Evolutionary conservation across 2,113 vertebrate genomes (phyloP), one percentile per base, ranked within the genome.

Genomic region (Tetraodon nigroviridis): DNA sequence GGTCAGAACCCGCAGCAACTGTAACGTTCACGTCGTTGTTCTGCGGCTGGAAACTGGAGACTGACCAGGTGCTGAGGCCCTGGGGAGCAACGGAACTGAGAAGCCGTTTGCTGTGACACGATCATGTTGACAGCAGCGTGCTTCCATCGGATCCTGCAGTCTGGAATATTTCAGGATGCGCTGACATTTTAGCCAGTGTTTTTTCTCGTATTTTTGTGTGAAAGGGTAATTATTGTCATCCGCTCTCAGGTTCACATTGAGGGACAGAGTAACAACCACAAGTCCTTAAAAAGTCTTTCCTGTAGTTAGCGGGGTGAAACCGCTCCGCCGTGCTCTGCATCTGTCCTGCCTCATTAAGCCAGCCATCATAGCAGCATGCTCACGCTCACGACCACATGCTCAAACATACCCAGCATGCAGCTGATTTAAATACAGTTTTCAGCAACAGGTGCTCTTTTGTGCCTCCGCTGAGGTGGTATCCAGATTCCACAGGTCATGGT

Each of bases 211-310:
- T 71, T 68, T 66, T 79, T 70, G 57, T 71, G 46, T 64, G 79
- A 65, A 82, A 84, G 83, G 81, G 84, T 86, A 83, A 84, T 86
- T 83, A 74, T 78, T 73, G 71, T 74, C 64, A 72, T 41, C 53
- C 62, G 55, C 69, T 77, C 52, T 70, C 61, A 64, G 54, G 51
- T 29, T 72, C 59, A 41, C 61, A 58, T 60, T 64, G 68, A 82
- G 61, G 58, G 59, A 74, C 50, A 48, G 19, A 55, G 73, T 67
- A 67, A 62, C 73, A 80, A 56, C 72, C 58, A 57, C 75, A 55
- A 60, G 72, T 73, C 63, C 65, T 71, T 69, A 76, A 82, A 8
- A 81, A 84, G 73, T 80, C 69, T 70, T 51, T 61, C 73, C 65
- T 80, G 42, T 74, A 70, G 65, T 5, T 42, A 67, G 59, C 63